Evolutionary conservation across 2,888 invertebrate species (phyloP).

Genomic region (Frankliniella intonsa): DNA sequence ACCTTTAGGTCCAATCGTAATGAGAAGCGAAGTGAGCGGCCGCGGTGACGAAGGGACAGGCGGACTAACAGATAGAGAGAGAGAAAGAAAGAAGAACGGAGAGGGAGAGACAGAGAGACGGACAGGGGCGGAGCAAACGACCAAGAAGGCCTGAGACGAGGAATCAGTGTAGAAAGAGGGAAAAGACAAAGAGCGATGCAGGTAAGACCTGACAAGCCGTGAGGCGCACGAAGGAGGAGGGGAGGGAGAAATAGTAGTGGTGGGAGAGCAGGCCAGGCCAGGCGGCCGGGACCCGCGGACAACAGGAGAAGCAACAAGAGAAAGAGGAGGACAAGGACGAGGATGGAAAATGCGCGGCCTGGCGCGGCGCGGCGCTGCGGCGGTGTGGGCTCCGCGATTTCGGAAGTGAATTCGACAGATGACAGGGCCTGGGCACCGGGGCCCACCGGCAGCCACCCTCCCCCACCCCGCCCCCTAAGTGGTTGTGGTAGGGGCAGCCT

Average conservation of each 20-base stretch:
- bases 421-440: too few species aligned
- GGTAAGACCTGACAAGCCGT: background rate
- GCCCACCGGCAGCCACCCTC: too few species aligned
- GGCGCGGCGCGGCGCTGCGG: too few species aligned
- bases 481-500: too few species aligned
- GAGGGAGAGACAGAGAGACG: background rate
- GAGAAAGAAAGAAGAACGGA: background rate
- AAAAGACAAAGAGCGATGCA: slow-evolving; percentile 10
- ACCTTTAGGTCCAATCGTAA: too few species aligned
- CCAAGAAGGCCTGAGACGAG: background rate
- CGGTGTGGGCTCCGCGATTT: too few species aligned
- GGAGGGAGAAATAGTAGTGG: background rate
- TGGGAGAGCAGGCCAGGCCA: background rate
- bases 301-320: background rate
- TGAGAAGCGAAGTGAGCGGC: too few species aligned
- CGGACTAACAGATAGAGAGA: background rate
- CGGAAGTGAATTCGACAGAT: too few species aligned
- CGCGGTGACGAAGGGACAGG: background rate
- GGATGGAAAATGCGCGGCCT: background rate
- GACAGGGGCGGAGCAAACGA: background rate
- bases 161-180: background rate
- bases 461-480: too few species aligned
- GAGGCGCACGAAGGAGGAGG: background rate
- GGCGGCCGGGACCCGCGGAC: background rate
- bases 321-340: background rate